Evolutionary conservation across 2,888 invertebrate species (phyloP).

Genomic region (Abrostola tripartita): DNA sequence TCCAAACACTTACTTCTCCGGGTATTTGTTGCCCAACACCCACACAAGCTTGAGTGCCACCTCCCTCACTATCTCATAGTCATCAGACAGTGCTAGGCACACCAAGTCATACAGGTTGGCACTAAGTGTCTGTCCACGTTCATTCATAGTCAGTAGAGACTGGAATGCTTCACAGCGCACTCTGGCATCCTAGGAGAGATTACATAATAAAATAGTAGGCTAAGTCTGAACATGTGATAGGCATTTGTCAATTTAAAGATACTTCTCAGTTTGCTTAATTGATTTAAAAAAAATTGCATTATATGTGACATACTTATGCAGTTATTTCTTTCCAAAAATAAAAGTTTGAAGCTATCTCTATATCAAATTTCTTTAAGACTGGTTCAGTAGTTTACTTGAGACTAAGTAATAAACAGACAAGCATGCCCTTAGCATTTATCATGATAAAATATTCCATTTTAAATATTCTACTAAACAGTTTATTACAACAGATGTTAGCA

Average conservation of each 20-base stretch:
- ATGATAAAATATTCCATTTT: too few relatives aligned
- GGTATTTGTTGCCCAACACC: conserved; percentile 95
- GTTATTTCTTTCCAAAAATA: too few relatives aligned
- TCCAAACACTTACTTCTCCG: conserved; percentile 91
- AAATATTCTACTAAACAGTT: too few relatives aligned
- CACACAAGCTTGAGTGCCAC: conserved; percentile 95
- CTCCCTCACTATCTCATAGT: conserved; percentile 97
- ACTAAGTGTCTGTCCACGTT: conserved; percentile 94
- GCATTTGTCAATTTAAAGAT: too few relatives aligned
- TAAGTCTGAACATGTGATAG: too few relatives aligned
- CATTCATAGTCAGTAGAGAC: conserved; percentile 94
- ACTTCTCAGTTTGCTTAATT: too few relatives aligned
- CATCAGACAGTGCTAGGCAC: conserved; percentile 94
- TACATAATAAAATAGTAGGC: background rate
- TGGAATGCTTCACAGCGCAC: conserved; percentile 96
- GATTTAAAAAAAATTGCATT: too few relatives aligned
- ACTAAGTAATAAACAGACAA: background rate
- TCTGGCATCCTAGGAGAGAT: conserved; percentile 92
- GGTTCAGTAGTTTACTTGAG: too few relatives aligned
- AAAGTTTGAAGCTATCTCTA: too few relatives aligned
- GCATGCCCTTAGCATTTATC: background rate
- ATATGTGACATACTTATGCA: too few relatives aligned
- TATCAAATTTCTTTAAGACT: too few relatives aligned
- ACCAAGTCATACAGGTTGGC: conserved; percentile 90
- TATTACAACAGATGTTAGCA: too few relatives aligned